Evolutionary conservation across 2,888 invertebrate genomes (phyloP).

Genomic region (Chymomyza amoena): DNA sequence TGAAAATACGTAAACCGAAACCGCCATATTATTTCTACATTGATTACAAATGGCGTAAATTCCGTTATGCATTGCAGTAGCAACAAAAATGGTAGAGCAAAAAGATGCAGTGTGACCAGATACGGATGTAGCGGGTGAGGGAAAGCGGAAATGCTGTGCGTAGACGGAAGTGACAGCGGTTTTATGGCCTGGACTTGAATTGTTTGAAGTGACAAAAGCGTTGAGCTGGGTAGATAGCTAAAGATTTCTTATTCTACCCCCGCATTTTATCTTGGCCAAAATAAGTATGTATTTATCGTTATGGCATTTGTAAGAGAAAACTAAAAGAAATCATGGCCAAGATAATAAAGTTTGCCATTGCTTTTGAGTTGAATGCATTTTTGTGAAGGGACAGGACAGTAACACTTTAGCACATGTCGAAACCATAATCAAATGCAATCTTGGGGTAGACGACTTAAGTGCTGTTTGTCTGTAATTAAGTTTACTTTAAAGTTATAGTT

Average conservation of each 20-base stretch:
- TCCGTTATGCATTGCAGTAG: slow-evolving; percentile 29
- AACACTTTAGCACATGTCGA: background rate
- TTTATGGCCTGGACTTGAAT: background rate
- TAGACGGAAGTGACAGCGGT: slow-evolving; percentile 15
- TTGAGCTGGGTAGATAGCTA: background rate
- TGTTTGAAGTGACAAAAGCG: background rate
- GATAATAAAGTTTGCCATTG: background rate
- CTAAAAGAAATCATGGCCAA: background rate
- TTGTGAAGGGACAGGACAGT: background rate
- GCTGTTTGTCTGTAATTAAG: too few species aligned
- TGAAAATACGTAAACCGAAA: slow-evolving; percentile 61
- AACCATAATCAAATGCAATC: background rate
- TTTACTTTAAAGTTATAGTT: too few species aligned
- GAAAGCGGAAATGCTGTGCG: background rate
- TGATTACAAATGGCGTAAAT: slow-evolving; percentile 64
- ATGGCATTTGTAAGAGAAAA: background rate
- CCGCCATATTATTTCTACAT: slow-evolving; percentile 68
- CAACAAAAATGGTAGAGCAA: background rate
- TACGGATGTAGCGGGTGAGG: slow-evolving; percentile 24
- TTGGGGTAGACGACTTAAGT: too few species aligned
- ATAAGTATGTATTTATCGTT: background rate
- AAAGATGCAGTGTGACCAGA: too few species aligned
- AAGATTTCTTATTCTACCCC: background rate
- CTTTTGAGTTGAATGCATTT: background rate
- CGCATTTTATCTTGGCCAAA: background rate